phyloP scores from a whole-genome alignment of 2,888 invertebrate species.

The Girardia tigrina region DNA sequence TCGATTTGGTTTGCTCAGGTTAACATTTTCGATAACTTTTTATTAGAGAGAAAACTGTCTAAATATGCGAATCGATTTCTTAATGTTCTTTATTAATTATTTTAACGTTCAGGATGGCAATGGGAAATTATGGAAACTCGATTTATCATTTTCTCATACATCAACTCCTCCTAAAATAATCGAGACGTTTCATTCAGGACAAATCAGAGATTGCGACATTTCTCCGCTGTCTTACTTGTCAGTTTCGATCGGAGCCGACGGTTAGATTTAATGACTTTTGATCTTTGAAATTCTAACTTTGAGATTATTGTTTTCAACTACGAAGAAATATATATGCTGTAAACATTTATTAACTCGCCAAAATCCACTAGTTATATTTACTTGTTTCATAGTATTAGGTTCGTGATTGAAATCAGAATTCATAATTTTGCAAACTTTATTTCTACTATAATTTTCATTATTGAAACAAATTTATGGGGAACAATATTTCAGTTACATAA shows the following conservation, averaged over 20 bases:
- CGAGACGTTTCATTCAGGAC: conserved; percentile 64
- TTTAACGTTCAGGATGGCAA: conserved; percentile 60
- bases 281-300: not conserved
- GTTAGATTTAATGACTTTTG: conserved; percentile 51
- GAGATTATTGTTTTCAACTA: no score
- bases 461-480: not conserved
- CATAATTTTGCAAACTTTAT: not conserved
- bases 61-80: not conserved
- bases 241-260: conserved; percentile 62
- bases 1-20: conserved; percentile 63
- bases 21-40: conserved; percentile 39
- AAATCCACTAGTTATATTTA: no score
- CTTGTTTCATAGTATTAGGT: no score
- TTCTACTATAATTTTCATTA: not conserved
- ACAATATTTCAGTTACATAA: no score
- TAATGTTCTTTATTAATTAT: not conserved
- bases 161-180: conserved; percentile 53
- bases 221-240: conserved; percentile 62
- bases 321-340: no score
- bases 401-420: not conserved
- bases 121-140: conserved; percentile 66
- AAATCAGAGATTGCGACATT: conserved; percentile 59
- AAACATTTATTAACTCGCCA: no score
- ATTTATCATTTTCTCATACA: conserved; percentile 56
- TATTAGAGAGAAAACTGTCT: no score